Base-by-base conservation (phyloP, 2,888 invertebrate genomes). In the Ophonus ardosiacus region DNA sequence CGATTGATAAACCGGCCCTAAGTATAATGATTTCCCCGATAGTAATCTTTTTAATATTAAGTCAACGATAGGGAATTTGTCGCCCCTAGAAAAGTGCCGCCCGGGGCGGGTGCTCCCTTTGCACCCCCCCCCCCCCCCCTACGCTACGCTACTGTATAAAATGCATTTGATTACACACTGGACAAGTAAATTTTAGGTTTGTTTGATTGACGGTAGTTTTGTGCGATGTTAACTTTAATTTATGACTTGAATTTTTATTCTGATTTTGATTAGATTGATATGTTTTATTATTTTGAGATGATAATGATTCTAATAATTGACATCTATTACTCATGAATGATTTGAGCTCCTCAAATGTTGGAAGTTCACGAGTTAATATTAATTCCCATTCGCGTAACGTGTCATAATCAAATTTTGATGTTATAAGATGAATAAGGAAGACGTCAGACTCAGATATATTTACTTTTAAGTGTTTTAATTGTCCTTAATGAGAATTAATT, bases 381-480 rank as follows among this genome's bases (percentile, higher is more conserved):
- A 65, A 38, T n/a, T 57, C 61, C 71, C 71, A 74, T 57, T 71
- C 74, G 17, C 74, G 56, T 24, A 43, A 21, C 7, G 82, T 82
- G 21, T 56, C 43, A n/a, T 24, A 10, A 13, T 83, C 83, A 17
- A 82, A 43, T 71, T 82, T 82, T 13, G 57, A 15, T 7, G 24
- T 59, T 8, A 74, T 57, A 24, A 83, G 8, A 63, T 83, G 83
- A 13, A 40, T 83, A 15, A 74, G 21, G 8, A 83, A 63, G 21
- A 65, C 74, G 13, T 74, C 57, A 17, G 51, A 56, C 3, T 38
- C 65, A 13, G 38, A n/a, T 38, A 31, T 24, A 18, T 38, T 18
- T 40, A 43, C 10, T 5, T 17, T 51, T 24, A 82, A 68, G 13
- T 24, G 1, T 17, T 71, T 65, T 51, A 82, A 7, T 57, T 24